Evolutionary conservation across 2,113 vertebrate species (phyloP).

Genomic region (Gallinago media): DNA sequence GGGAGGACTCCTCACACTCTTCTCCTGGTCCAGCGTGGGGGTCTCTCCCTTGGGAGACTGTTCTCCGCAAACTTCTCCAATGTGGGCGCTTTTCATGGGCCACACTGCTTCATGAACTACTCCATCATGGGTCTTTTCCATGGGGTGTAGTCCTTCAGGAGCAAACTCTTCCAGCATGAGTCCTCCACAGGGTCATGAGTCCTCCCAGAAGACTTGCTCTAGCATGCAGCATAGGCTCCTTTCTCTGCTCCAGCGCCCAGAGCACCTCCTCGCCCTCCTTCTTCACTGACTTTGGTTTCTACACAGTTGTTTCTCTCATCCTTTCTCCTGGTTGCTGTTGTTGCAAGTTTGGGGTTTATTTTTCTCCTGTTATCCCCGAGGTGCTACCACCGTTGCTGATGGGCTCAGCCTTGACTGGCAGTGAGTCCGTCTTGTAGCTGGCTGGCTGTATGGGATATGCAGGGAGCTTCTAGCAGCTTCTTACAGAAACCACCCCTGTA

Average conservation of each 20-base stretch:
- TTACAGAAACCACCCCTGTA: background rate
- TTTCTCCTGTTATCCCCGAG: background rate
- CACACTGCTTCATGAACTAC: background rate
- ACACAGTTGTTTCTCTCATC: background rate
- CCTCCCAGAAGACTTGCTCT: background rate
- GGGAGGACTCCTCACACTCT: background rate
- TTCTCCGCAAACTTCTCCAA: background rate
- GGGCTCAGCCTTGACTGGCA: background rate
- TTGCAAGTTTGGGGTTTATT: background rate
- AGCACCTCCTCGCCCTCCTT: background rate
- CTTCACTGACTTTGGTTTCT: background rate
- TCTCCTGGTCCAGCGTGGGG: background rate
- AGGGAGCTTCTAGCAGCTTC: background rate
- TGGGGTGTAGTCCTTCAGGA: too few relatives aligned
- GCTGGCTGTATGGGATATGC: background rate
- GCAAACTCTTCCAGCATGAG: background rate
- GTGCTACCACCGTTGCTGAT: background rate
- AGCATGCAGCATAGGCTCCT: background rate
- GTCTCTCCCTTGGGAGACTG: background rate
- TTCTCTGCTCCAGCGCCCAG: background rate
- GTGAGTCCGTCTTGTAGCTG: background rate
- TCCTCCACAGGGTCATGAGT: background rate
- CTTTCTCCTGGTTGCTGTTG: background rate
- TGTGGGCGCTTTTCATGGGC: background rate
- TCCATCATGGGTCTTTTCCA: background rate